Evolutionary conservation across 2,888 invertebrate species (phyloP), one percentile per base, ranked within the genome.

Genomic region (Drosophila nigritarsus): DNA sequence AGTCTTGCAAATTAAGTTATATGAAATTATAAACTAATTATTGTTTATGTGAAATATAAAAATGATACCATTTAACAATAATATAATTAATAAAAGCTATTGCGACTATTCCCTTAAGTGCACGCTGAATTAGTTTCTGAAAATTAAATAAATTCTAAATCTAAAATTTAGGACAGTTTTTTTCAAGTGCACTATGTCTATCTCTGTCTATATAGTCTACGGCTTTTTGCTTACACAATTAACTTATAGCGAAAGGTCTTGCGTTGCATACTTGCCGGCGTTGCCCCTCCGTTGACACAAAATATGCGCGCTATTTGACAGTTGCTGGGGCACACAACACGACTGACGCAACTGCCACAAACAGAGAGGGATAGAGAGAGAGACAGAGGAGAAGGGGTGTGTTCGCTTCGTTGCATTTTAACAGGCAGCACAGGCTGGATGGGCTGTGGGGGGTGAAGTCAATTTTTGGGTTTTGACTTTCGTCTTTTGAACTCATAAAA

Each of bases 361-460:
- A 53, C 65, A 58, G 58, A n/a, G 5, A 48, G 8, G 15, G 7
- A 15, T 15, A 15, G 13, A n/a, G n/a, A 30, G 13, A 18, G n/a
- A 11, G 13, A 8, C 24, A 0, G 36, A 6, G 30, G 30, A 63
- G 55, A 58, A 53, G 55, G 50, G 60, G 62, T 51, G 70, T 65
- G 11, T 51, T 75, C 78, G 79, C 85, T 81, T 84, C 82, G 75
- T 73, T 87, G 87, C 87, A 84, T 56, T 75, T 65, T 74, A 60
- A 66, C 62, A 68, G 77, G 62, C 73, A 65, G 53, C 36, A 27
- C 15, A 59, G 61, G 18, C 32, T 55, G 11, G 30, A 24, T 20
- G 13, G 32, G 13, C 5, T 13, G 30, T 36, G 30, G 15, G 20
- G 29, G n/a, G 13, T 11, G 38, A 27, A 34, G 54, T 45, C 65